Evolutionary conservation across 2,888 invertebrate species (phyloP).

Genomic region (Sinhomidia bicolor): DNA sequence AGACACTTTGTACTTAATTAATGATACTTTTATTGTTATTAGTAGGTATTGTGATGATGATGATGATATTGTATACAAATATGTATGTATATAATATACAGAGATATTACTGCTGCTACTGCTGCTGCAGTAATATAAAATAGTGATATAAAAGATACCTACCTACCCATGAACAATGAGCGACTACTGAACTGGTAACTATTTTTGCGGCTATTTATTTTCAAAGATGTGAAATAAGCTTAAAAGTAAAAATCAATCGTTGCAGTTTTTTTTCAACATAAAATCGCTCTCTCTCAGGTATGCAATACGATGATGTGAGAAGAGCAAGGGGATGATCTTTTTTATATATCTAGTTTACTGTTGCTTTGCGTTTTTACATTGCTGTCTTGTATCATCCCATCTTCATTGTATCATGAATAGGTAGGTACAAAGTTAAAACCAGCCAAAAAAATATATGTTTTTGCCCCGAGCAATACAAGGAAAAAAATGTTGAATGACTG

Average conservation of each 20-base stretch:
- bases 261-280: not conserved
- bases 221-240: not conserved
- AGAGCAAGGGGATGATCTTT: no score
- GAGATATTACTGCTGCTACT: no score
- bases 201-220: no score
- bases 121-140: no score
- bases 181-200: no score
- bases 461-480: slow-evolving; percentile 42
- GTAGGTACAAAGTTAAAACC: not conserved
- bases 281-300: no score
- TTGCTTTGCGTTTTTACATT: not conserved
- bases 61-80: no score
- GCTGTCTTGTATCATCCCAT: not conserved
- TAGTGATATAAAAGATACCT: no score
- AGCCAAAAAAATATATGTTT: slow-evolving; percentile 30
- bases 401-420: not conserved
- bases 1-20: slow-evolving; percentile 45
- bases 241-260: not conserved
- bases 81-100: no score
- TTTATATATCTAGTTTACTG: not conserved
- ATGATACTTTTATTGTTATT: not conserved
- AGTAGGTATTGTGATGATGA: no score
- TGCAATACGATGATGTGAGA: no score
- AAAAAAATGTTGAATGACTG: slow-evolving; percentile 67
- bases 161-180: no score